These are phyloP conservation scores for Tipula vernalis DNA, from an alignment of 2,888 invertebrate species.

Conservation along the genomic window DNA sequence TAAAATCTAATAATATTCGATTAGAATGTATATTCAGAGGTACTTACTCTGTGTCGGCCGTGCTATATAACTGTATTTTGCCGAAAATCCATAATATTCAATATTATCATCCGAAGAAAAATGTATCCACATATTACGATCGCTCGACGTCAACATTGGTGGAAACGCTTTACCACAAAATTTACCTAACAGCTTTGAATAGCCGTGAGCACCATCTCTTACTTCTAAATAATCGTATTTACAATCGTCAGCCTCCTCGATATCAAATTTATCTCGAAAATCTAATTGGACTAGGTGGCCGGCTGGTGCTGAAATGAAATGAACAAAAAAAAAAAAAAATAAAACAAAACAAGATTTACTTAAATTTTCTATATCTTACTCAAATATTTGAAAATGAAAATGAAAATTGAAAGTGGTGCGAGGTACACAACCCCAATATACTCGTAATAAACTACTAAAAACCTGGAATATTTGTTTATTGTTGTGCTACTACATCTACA, in stretches of 20 bases:
- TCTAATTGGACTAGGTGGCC: constrained; percentile 59
- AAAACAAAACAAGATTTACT: neutral
- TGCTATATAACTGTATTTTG: constrained; percentile 55
- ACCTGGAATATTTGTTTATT: neutral
- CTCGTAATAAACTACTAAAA: neutral
- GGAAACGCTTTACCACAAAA: constrained; percentile 64
- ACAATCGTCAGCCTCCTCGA: constrained; percentile 55
- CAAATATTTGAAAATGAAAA: neutral
- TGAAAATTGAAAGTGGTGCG: neutral
- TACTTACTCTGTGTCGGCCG: constrained; percentile 44
- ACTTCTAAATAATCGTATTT: constrained; percentile 71
- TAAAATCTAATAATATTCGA: neutral
- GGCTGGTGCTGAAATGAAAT: constrained; percentile 40
- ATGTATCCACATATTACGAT: constrained; percentile 62
- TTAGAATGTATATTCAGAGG: neutral
- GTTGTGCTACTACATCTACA: neutral
- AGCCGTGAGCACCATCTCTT: constrained; percentile 69
- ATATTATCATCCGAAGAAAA: constrained; percentile 73
- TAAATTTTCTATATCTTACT: no score
- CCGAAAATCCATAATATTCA: constrained; percentile 65
- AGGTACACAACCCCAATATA: neutral
- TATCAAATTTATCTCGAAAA: constrained; percentile 65
- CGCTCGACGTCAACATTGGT: constrained; percentile 56
- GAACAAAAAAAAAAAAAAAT: neutral
- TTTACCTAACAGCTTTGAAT: constrained; percentile 49